Conservation (phyloP, 2,113 vertebrate species). For the Zingel zingel region DNA sequence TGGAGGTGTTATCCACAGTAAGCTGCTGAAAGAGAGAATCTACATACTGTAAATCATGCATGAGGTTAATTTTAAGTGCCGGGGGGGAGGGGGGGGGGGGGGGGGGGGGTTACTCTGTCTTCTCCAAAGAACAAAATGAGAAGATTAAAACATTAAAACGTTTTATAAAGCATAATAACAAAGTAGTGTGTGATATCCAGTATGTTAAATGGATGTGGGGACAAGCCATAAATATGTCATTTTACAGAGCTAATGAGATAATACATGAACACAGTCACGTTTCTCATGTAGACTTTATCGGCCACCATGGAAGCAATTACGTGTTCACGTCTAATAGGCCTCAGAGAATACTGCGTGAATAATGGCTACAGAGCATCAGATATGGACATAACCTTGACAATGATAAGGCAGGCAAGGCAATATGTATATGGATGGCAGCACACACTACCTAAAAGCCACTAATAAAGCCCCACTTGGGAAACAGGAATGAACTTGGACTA, state of each 20-base stretch:
- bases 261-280: constrained; percentile 57
- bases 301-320: constrained; percentile 43
- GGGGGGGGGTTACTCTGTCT: not conserved
- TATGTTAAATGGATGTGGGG: not conserved
- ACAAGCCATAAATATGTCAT: constrained; percentile 40
- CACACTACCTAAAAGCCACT: not conserved
- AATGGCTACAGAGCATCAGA: constrained; percentile 35
- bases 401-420: constrained; percentile 14
- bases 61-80: not conserved
- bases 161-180: not conserved
- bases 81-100: too few relatives aligned
- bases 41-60: constrained; percentile 6
- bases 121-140: constrained; percentile 4
- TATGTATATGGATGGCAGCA: not conserved
- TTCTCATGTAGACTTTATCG: constrained; percentile 50
- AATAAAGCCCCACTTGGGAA: constrained; percentile 7
- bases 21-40: not conserved
- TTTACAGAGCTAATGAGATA: constrained; percentile 53
- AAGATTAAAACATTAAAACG: constrained; percentile 3
- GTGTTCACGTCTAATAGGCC: constrained; percentile 36
- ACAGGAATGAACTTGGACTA: not conserved
- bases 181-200: not conserved
- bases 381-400: constrained; percentile 51
- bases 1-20: not conserved
- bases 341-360: constrained; percentile 28